Base-by-base conservation (phyloP, 2,113 vertebrate genomes). In the Crotophaga sulcirostris region DNA sequence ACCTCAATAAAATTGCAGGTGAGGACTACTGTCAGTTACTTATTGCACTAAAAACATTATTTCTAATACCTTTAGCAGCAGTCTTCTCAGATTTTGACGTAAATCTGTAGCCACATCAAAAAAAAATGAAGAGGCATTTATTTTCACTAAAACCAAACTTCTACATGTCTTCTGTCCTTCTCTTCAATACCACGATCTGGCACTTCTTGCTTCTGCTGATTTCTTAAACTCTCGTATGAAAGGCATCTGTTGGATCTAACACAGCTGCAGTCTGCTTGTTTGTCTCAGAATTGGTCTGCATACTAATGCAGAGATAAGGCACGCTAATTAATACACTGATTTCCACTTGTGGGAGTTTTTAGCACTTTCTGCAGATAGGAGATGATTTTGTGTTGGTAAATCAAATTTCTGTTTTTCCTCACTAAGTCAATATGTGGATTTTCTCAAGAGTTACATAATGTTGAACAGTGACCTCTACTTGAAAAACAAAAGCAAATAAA, bases 101-200 rank as follows among this genome's bases (percentile, higher is more conserved):
- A 69, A 86, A 66, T 33, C 28, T 66, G 40, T 59, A 38, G 63
- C 34, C 60, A 33, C 31, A 81, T 74, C 40, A 8, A 86, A 84
- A 25, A 63, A 51, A 72, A 76, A 13, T 17, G 21, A 55, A 52
- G 40, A 62, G 44, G 23, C 28, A 13, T 44, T 4, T 45, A 2
- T 60, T 66, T 62, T 92, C 66, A 38, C 11, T 73, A 17, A 28
- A 79, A 45, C 4, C 1, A 3, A 40, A 52, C 51, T 79, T 88
- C 16, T 4, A 15, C 0, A 2, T 55, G 34, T 76, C 16, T 3
- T 49, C 44, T 21, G n/a, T n/a, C n/a, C n/a, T n/a, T n/a, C n/a
- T n/a, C n/a, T n/a, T n/a, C n/a, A n/a, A n/a, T n/a, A n/a, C n/a
- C n/a, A n/a, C n/a, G n/a, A n/a, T 52, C 59, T 54, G 38, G 14